These are phyloP conservation scores for Chionoecetes opilio DNA, from an alignment of 1,140 invertebrate species.

Conservation along the genomic window DNA sequence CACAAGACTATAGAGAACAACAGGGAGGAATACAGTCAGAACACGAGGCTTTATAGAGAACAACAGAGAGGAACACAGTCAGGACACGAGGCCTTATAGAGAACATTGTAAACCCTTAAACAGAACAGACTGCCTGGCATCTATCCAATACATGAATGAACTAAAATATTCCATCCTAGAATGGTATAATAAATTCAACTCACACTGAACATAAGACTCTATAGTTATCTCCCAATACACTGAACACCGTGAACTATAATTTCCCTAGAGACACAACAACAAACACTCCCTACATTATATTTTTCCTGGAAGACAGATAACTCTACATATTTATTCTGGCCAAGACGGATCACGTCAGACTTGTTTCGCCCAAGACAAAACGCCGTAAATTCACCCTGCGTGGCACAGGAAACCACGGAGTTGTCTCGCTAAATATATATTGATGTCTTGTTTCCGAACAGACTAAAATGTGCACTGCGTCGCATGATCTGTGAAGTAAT, in stretches of 20 bases:
- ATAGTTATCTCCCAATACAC: too few species aligned
- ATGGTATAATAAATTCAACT: too few species aligned
- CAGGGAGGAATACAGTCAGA: too few species aligned
- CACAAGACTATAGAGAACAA: too few species aligned
- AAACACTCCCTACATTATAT: background rate
- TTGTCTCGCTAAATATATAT: background rate
- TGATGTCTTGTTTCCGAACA: background rate
- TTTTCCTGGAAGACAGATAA: background rate
- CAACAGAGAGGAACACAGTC: too few species aligned
- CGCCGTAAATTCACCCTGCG: background rate
- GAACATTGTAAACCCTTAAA: too few species aligned
- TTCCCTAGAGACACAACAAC: background rate
- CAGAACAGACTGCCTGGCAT: too few species aligned
- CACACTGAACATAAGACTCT: too few species aligned
- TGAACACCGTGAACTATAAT: background rate
- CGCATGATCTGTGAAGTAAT: background rate
- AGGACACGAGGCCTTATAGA: too few species aligned
- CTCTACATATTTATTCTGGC: background rate
- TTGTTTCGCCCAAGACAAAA: slow-evolving; percentile 10
- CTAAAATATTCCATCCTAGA: too few species aligned
- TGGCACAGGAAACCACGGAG: background rate
- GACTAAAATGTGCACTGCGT: background rate
- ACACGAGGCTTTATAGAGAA: too few species aligned
- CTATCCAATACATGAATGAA: too few species aligned
- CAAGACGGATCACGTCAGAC: background rate